phyloP scores from a whole-genome alignment of 2,888 invertebrate genomes.

The Drosophila nr. perissopoda region DNA sequence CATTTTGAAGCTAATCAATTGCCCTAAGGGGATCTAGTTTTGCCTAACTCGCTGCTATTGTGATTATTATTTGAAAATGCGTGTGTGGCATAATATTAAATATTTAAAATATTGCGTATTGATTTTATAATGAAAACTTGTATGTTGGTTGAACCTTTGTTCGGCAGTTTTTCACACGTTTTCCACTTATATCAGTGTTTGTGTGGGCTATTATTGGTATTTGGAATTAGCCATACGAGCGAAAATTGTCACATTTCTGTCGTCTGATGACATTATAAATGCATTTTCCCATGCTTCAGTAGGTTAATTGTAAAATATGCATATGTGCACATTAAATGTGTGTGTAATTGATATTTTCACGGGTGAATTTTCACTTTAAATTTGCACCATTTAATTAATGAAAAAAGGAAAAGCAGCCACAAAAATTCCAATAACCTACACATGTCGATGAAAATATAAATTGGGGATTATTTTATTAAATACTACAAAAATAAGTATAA shows the following conservation, averaged over 20 bases:
- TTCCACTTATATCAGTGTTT: not conserved
- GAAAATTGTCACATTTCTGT: slow-evolving; percentile 37
- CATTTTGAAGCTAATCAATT: slow-evolving; percentile 67
- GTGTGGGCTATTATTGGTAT: slow-evolving; percentile 30
- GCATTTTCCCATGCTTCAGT: slow-evolving; percentile 2
- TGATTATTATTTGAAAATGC: slow-evolving; percentile 8
- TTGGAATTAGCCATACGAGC: slow-evolving; percentile 52
- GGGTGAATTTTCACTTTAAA: not conserved
- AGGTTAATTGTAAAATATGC: slow-evolving; percentile 30
- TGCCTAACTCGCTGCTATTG: slow-evolving; percentile 24
- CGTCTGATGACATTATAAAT: slow-evolving; percentile 21
- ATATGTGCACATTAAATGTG: slow-evolving; percentile 9
- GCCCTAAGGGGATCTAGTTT: slow-evolving; percentile 60
- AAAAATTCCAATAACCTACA: not conserved
- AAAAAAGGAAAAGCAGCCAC: not conserved
- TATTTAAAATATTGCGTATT: slow-evolving; percentile 70
- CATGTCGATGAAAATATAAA: not conserved
- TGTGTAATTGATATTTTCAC: slow-evolving; percentile 26
- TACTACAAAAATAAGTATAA: not conserved
- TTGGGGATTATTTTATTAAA: not conserved
- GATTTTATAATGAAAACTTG: slow-evolving; percentile 62
- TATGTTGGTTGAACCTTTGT: slow-evolving; percentile 60
- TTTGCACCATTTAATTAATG: not conserved
- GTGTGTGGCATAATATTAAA: slow-evolving; percentile 49
- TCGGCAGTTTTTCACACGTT: slow-evolving; percentile 31